Conservation (phyloP, 1,140 invertebrate genomes). For the Drosophila dunni region DNA sequence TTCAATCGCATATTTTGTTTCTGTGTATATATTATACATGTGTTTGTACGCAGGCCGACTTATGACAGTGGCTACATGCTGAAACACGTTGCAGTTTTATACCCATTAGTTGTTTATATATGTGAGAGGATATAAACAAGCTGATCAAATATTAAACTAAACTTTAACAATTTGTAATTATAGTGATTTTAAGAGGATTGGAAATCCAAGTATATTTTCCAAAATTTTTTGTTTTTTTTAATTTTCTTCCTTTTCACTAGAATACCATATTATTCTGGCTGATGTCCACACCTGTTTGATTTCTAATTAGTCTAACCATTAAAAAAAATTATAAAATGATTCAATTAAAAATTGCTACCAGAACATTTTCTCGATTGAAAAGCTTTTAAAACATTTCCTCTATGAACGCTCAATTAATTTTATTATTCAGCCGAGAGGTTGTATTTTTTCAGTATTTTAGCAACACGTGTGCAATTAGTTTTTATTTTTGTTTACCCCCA, state of each 20-base stretch:
- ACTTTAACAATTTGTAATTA: background rate
- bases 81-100: slow-evolving; percentile 13
- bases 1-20: too few species aligned
- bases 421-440: slow-evolving; percentile 1
- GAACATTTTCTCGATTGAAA: too few species aligned
- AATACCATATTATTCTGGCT: too few species aligned
- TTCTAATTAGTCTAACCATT: too few species aligned
- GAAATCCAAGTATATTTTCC: too few species aligned
- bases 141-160: background rate
- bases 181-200: background rate
- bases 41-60: background rate
- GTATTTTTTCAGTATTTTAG: slow-evolving; percentile 4
- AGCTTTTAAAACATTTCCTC: background rate
- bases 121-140: background rate
- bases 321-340: too few species aligned
- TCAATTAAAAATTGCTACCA: too few species aligned
- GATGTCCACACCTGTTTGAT: too few species aligned
- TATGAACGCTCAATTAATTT: slow-evolving; percentile 6
- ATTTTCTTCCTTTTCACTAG: too few species aligned
- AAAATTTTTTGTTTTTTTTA: too few species aligned
- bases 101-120: background rate
- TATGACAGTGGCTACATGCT: slow-evolving; percentile 11
- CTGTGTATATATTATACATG: background rate
- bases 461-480: slow-evolving; percentile 16
- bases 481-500: background rate